These are phyloP conservation scores for Drosophila rubida DNA, from an alignment of 2,888 invertebrate species.

Conservation along the genomic window DNA sequence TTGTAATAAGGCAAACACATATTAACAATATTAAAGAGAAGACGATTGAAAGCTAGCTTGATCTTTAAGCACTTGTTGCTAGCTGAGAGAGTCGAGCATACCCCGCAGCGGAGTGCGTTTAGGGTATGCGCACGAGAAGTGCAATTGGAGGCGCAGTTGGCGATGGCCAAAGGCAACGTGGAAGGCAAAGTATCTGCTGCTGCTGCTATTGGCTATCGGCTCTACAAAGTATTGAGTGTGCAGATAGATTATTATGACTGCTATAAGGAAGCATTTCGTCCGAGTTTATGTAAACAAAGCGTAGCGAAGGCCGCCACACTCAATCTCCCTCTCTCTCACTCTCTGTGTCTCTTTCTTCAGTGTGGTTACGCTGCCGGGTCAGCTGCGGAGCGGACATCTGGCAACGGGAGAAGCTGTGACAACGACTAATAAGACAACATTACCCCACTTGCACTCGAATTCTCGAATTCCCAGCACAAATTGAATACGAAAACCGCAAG, in stretches of 20 bases:
- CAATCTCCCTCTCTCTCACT: not conserved
- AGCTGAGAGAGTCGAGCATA: not conserved
- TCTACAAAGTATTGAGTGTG: conserved; percentile 38
- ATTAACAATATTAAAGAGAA: too few species aligned
- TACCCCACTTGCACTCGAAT: conserved; percentile 1
- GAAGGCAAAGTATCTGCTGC: conserved; percentile 21
- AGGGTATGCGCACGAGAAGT: conserved; percentile 13
- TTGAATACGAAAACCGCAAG: conserved; percentile 22
- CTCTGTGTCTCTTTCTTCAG: not conserved
- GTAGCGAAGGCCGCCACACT: conserved; percentile 35
- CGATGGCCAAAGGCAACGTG: conserved; percentile 13
- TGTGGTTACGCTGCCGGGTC: conserved; percentile 21
- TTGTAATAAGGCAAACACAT: too few species aligned
- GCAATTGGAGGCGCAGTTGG: conserved; percentile 11
- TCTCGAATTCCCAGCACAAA: conserved; percentile 9
- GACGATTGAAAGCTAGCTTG: not conserved
- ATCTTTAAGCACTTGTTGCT: not conserved
- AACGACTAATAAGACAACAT: conserved; percentile 38
- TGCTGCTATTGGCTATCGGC: conserved; percentile 50
- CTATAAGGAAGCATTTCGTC: conserved; percentile 67
- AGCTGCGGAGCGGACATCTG: conserved; percentile 25
- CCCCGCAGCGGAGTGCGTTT: not conserved
- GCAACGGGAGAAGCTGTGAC: conserved; percentile 37
- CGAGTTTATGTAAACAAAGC: conserved; percentile 68
- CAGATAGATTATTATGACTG: conserved; percentile 72